phyloP scores from a whole-genome alignment of 2,888 invertebrate species.

The Drosophila borealis region DNA sequence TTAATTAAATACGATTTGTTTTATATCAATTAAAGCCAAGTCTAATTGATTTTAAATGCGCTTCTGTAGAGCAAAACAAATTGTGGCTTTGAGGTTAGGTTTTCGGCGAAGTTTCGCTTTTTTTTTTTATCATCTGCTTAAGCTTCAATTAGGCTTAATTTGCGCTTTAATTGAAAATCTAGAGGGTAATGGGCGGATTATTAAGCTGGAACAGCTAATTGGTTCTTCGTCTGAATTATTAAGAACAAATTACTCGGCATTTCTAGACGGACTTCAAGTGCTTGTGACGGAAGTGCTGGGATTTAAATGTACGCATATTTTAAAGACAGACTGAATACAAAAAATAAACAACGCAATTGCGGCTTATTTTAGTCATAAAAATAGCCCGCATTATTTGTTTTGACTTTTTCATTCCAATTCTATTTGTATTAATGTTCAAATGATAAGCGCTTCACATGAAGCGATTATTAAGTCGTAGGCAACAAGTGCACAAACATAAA shows the following conservation, averaged over 20 bases:
- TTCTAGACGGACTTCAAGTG: conserved; percentile 10
- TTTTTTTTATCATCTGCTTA: not conserved
- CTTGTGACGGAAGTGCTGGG: conserved; percentile 29
- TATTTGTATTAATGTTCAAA: conserved; percentile 29
- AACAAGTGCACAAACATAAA: conserved; percentile 28
- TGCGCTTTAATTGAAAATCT: conserved; percentile 25
- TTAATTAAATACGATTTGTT: too few species aligned
- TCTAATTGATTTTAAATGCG: not conserved
- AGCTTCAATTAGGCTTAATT: conserved; percentile 6
- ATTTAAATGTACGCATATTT: conserved; percentile 1
- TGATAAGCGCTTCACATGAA: conserved; percentile 37
- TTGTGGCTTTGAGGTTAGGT: not conserved
- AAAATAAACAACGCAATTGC: conserved; percentile 41
- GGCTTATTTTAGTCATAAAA: conserved; percentile 26
- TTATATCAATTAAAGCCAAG: not conserved
- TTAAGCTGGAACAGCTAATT: conserved; percentile 18
- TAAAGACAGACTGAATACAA: not conserved
- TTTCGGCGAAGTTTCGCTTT: not conserved
- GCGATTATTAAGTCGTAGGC: conserved; percentile 11
- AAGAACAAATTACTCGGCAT: not conserved
- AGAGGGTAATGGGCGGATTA: not conserved
- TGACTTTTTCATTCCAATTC: conserved; percentile 30
- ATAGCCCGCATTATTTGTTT: conserved; percentile 47
- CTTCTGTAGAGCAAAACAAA: not conserved
- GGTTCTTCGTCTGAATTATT: not conserved